Conservation (phyloP, 2,888 invertebrate species). For the Strigamia crassipes region DNA sequence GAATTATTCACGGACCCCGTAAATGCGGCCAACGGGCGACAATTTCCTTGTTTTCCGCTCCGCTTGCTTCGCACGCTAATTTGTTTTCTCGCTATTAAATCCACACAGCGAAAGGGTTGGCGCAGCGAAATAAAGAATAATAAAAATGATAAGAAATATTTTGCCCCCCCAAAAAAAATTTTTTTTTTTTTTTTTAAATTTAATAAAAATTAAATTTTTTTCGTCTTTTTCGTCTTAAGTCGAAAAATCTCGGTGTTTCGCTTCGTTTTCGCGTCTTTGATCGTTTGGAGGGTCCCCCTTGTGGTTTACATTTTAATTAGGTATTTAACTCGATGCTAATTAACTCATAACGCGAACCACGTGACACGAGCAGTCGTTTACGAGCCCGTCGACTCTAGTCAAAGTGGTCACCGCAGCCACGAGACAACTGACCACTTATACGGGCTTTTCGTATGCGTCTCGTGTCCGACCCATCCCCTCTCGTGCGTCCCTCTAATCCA, state of each 20-base stretch:
- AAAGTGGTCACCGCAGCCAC: neutral
- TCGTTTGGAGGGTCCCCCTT: neutral
- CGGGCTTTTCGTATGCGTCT: neutral
- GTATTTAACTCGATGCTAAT: slow-evolving; percentile 15
- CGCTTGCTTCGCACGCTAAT: slow-evolving; percentile 21
- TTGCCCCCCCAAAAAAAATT: neutral
- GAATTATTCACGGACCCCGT: slow-evolving; percentile 21
- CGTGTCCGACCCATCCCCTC: slow-evolving; percentile 1
- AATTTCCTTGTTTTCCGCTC: slow-evolving; percentile 16
- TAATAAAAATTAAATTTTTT: neutral
- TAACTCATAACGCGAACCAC: slow-evolving; percentile 8
- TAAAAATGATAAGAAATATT: too few species aligned
- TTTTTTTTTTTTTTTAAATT: neutral
- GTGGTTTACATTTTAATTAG: slow-evolving; percentile 16
- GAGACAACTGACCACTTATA: slow-evolving; percentile 11
- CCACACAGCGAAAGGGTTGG: neutral
- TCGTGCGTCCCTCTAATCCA: slow-evolving; percentile 17
- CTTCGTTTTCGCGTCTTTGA: neutral
- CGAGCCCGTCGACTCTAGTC: neutral
- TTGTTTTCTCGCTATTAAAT: slow-evolving; percentile 17
- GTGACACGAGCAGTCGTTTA: neutral
- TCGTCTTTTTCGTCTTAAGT: neutral
- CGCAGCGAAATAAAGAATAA: neutral
- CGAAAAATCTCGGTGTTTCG: neutral
- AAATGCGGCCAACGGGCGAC: slow-evolving; percentile 12